Evolutionary conservation across 2,888 invertebrate genomes (phyloP), one percentile per base, ranked within the genome.

Genomic region (Trichopoda pennipes): DNA sequence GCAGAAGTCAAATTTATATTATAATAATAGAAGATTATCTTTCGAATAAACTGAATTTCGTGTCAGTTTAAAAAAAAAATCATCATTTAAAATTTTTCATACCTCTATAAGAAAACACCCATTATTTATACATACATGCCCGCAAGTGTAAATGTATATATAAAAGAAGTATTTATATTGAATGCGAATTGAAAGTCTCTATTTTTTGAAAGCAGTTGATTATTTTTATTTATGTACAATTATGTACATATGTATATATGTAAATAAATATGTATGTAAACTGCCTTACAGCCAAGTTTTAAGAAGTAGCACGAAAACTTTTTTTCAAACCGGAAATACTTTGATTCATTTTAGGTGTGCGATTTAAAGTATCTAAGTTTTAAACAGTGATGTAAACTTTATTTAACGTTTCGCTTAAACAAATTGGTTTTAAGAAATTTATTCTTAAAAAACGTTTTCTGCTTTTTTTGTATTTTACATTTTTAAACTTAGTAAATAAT

Each of bases 151-250:
- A 17, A 17, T 12, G 14, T 16, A 19, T 47, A 17, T 32, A 42
- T 17, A 12, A 3, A 47, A 53, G 7, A 14, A 28, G 23, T 1
- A 6, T 42, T 42, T 42, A 2, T 21, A 32, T 21, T 21, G 58
- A 60, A 21, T 42, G 21, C 9, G 21, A 60, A 42, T 16, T 42
- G 21, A 42, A 60, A 14, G 21, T 32, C 32, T 56, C 32, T 28
- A 28, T 55, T 28, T n/a, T n/a, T n/a, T n/a, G n/a, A n/a, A 55
- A 55, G 28, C 28, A 28, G 42, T 42, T 42, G 42, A 42, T 42
- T 14, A 42, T 16, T 3, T 16, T 12, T 14, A 14, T 42, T 1
- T 1, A 42, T 16, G 14, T n/a, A 44, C 42, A n/a, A n/a, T n/a
- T n/a, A 44, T 2, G 14, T 14, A 44, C n/a, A 7, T 44, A n/a